Base-by-base conservation (phyloP, 2,888 invertebrate genomes). In the Drosophila vallismaia region DNA sequence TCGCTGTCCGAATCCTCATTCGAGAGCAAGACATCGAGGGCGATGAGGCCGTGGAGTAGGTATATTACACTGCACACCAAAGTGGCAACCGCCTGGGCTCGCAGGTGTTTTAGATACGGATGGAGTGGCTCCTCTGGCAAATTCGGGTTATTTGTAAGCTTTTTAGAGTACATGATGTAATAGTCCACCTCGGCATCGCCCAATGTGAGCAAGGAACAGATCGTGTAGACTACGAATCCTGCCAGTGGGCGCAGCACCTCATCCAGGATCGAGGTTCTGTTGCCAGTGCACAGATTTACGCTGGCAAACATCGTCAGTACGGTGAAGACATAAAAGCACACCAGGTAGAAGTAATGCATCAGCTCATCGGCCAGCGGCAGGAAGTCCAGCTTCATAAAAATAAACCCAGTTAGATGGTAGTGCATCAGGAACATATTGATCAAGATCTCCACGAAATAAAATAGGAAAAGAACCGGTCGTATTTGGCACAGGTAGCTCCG, bases 21-120 rank as follows among this genome's bases (percentile, higher is more conserved):
- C 7, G 80, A 71, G 3, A 86, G 54, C 8, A 70, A 4, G 1
- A 83, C 62, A 59, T 86, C 82, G 8, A 77, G 5, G 1, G 54
- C 38, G 6, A 83, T 62, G 31, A 76, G 54, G 38, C 40, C 33
- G 31, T 86, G 86, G 54, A 86, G 52, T 48, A 82, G 42, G 38
- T 74, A 77, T 3, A 71, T 1, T 1, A 77, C 40, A 5, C 62
- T 72, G 7, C 51, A 44, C 24, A 19, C 6, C 1, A 82, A 53
- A 0, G 72, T 12, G 7, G 45, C 33, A 0, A 59, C 7, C 0
- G 86, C 79, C 28, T 82, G 70, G 4, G 12, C 0, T 2, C 75
- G 75, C 40, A 79, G n/a, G 8, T 64, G 69, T 0, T 10, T 4
- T 14, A 72, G 58, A 44, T 74, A 76, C 0, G 62, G 70, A 63